Evolutionary conservation across 2,797 vertebrate species (phyloP).

Genomic region (Alexandromys oeconomus): DNA sequence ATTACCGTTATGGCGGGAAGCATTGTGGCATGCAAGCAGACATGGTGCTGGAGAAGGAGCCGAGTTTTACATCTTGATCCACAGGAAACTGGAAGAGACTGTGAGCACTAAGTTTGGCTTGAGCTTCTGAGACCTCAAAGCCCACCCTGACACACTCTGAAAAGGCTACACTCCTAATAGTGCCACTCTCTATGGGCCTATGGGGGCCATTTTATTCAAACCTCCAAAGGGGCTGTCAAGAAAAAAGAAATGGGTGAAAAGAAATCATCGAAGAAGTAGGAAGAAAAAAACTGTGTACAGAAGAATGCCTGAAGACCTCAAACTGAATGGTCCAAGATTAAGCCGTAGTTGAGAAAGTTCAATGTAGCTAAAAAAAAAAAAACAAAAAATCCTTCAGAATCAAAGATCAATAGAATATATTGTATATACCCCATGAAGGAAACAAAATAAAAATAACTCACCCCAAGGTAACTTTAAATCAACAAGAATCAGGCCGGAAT

Average conservation of each 20-base stretch:
- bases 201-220: neutral
- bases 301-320: constrained; percentile 16
- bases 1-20: neutral
- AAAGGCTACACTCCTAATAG: neutral
- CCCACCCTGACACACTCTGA: neutral
- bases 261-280: neutral
- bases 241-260: neutral
- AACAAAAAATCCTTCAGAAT: neutral
- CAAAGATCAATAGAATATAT: constrained; percentile 5
- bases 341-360: neutral
- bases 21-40: neutral
- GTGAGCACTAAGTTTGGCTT: neutral
- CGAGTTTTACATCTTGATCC: neutral
- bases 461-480: neutral
- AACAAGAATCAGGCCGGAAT: neutral
- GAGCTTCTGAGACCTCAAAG: neutral
- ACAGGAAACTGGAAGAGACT: neutral
- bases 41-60: neutral
- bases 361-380: neutral
- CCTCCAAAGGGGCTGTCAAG: neutral
- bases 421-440: neutral
- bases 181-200: neutral
- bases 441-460: neutral
- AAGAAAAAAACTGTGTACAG: neutral
- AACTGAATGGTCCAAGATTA: neutral